Evolutionary conservation across 2,113 vertebrate genomes (phyloP).

Genomic region (Silurus asotus): DNA sequence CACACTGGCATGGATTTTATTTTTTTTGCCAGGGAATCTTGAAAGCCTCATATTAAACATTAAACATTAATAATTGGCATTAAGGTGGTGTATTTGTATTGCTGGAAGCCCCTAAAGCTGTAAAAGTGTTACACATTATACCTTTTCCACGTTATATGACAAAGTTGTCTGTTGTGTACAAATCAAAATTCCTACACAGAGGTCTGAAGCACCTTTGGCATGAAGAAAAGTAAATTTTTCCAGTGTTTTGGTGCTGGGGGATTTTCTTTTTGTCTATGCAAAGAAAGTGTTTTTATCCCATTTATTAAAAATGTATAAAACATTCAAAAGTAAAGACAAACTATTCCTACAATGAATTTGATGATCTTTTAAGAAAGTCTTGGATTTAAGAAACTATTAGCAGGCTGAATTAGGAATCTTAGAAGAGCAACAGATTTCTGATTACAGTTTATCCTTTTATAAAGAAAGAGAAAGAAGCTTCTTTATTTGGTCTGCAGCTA

Average conservation of each 20-base stretch:
- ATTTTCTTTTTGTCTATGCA: slow-evolving; percentile 19
- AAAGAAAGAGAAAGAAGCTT: neutral
- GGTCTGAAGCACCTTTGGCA: neutral
- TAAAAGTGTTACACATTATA: neutral
- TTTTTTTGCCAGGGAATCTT: neutral
- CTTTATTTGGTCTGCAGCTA: too few species aligned
- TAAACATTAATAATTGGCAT: neutral
- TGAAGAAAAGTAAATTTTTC: neutral
- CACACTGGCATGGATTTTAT: neutral
- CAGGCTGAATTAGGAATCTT: neutral
- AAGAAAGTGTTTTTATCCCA: slow-evolving; percentile 5
- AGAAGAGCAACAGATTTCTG: neutral
- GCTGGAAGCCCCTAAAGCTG: neutral
- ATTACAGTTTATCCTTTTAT: neutral
- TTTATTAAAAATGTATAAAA: neutral
- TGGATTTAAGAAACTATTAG: too few species aligned
- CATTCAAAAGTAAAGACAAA: neutral
- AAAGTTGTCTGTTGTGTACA: neutral
- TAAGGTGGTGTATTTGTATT: neutral
- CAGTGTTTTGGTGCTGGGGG: neutral
- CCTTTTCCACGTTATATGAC: too few species aligned
- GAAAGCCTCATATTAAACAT: slow-evolving; percentile 8
- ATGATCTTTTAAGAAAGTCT: too few species aligned
- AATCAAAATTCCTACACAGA: neutral
- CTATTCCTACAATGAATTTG: neutral